phyloP scores from a whole-genome alignment of 2,888 invertebrate genomes.

The Phengaris arion region DNA sequence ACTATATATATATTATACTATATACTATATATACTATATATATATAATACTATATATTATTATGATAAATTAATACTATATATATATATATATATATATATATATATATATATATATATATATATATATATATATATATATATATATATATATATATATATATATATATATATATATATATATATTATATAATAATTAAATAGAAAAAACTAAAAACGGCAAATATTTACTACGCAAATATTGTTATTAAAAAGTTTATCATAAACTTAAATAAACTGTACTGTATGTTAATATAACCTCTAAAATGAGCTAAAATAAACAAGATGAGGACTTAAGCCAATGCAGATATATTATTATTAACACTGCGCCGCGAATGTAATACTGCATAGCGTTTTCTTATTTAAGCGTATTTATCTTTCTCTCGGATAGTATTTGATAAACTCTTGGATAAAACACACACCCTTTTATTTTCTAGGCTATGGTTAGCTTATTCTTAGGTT shows the following conservation, averaged over 20 bases:
- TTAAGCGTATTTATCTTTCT: constrained; percentile 3
- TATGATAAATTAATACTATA: too few relatives aligned
- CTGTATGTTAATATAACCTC: background rate
- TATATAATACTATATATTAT: too few relatives aligned
- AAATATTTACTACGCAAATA: background rate
- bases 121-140: too few relatives aligned
- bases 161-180: too few relatives aligned
- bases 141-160: too few relatives aligned
- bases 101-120: too few relatives aligned
- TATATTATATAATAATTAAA: too few relatives aligned
- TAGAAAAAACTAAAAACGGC: too few relatives aligned
- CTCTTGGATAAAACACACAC: background rate
- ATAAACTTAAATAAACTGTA: background rate
- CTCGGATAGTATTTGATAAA: constrained; percentile 3
- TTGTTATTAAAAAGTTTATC: background rate
- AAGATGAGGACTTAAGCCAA: background rate
- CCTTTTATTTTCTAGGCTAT: background rate
- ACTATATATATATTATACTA: too few relatives aligned
- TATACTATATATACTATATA: too few relatives aligned
- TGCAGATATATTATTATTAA: constrained; percentile 8
- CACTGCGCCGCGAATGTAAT: background rate
- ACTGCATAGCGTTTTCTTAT: background rate
- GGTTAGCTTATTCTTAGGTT: background rate
- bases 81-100: too few relatives aligned
- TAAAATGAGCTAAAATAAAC: constrained; percentile 9